Evolutionary conservation across 2,797 vertebrate genomes (phyloP).

Genomic region (Nasua narica): DNA sequence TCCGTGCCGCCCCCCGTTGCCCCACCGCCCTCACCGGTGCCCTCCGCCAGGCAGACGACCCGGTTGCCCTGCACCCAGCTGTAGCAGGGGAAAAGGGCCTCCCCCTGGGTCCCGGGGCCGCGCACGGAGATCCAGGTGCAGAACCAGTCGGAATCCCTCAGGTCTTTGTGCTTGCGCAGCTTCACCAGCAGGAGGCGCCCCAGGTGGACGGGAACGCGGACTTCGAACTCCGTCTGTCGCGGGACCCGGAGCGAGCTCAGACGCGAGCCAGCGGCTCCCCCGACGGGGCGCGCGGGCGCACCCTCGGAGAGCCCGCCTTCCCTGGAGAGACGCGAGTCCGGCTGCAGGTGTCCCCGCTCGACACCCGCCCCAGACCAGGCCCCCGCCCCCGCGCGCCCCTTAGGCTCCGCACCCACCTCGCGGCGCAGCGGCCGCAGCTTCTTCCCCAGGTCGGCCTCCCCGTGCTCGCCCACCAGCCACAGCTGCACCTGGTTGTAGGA

Average conservation of each 20-base stretch:
- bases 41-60: background rate
- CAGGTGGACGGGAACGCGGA: background rate
- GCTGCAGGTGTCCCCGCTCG: background rate
- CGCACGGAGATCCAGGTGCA: background rate
- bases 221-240: background rate
- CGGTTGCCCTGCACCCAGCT: background rate
- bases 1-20: background rate
- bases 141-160: constrained; percentile 4
- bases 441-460: constrained; percentile 82
- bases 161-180: background rate
- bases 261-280: background rate
- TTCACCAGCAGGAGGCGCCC: constrained; percentile 44
- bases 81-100: background rate
- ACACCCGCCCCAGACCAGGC: background rate
- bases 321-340: background rate
- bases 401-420: constrained; percentile 66
- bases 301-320: background rate
- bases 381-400: fast-evolving
- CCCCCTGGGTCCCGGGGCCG: background rate
- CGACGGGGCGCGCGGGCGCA: background rate
- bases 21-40: background rate
- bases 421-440: constrained; percentile 71
- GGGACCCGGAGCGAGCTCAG: fast-evolving
- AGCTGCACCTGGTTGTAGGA: constrained; percentile 84
- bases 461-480: constrained; percentile 82